Evolutionary conservation across 2,888 invertebrate species (phyloP).

Genomic region (Amphipyra berbera): DNA sequence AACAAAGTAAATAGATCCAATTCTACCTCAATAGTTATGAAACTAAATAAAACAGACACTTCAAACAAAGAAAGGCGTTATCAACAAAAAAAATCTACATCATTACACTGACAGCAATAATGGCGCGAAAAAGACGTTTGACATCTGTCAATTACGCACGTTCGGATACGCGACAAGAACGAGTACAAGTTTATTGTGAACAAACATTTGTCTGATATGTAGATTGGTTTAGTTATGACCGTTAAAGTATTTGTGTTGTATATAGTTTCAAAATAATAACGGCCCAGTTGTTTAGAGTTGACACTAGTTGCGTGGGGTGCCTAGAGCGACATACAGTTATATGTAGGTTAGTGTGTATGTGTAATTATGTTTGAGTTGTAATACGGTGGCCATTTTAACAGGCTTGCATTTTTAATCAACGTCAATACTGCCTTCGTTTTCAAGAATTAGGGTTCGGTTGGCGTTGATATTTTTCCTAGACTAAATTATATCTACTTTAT

Average conservation of each 20-base stretch:
- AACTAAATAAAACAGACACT: constrained; percentile 56
- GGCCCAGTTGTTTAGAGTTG: constrained; percentile 22
- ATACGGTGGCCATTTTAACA: background rate
- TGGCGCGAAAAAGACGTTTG: constrained; percentile 84
- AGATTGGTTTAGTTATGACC: constrained; percentile 53
- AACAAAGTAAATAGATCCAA: too few relatives aligned
- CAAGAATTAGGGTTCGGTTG: too few relatives aligned
- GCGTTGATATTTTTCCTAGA: too few relatives aligned
- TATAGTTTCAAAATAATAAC: constrained; percentile 49
- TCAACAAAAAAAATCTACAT: constrained; percentile 81
- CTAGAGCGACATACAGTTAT: constrained; percentile 15
- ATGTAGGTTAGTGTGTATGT: constrained; percentile 25
- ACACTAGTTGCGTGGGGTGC: constrained; percentile 46
- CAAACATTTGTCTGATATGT: constrained; percentile 54
- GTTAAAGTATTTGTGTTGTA: constrained; percentile 44
- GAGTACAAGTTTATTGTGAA: constrained; percentile 52
- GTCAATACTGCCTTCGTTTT: too few relatives aligned
- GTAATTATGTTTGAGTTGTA: constrained; percentile 10
- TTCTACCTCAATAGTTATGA: background rate
- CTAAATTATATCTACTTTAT: too few relatives aligned
- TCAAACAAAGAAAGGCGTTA: constrained; percentile 69
- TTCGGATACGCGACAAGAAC: constrained; percentile 63
- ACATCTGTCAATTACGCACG: constrained; percentile 87
- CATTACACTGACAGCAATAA: constrained; percentile 73
- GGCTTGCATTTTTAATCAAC: too few relatives aligned